Conservation (phyloP, 1,140 invertebrate species). For the Drosophila littoralis region DNA sequence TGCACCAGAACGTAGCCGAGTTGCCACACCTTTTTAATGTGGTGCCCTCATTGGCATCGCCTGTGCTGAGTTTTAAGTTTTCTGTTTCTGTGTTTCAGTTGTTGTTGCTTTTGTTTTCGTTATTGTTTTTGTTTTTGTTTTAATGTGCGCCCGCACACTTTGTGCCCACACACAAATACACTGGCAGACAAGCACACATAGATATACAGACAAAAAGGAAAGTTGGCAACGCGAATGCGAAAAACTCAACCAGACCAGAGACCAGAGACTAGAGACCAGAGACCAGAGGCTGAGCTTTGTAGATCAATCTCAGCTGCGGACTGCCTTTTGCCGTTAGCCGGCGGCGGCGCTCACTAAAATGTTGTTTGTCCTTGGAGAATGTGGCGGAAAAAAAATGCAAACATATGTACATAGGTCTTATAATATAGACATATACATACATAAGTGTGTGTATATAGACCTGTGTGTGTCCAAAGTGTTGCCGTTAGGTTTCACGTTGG, state of each 20-base stretch:
- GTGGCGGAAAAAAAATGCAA: constrained; percentile 55
- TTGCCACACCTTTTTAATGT: constrained; percentile 66
- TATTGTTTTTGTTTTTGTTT: constrained; percentile 57
- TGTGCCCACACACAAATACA: constrained; percentile 34
- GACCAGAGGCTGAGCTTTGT: constrained; percentile 51
- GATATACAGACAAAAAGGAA: constrained; percentile 45
- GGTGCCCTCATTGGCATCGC: constrained; percentile 48
- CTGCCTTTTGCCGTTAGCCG: constrained; percentile 68
- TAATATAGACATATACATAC: constrained; percentile 23
- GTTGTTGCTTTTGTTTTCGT: constrained; percentile 22
- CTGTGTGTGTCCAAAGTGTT: constrained; percentile 56
- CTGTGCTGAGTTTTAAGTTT: constrained; percentile 34
- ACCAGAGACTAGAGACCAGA: constrained; percentile 5
- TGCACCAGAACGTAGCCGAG: constrained; percentile 38
- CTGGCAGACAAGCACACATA: constrained; percentile 2
- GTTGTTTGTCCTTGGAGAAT: constrained; percentile 81
- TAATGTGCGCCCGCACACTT: constrained; percentile 71
- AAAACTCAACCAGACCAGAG: constrained; percentile 49
- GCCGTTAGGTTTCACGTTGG: constrained; percentile 72
- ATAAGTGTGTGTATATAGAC: constrained; percentile 31
- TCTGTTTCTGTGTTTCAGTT: constrained; percentile 14
- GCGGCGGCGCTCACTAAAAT: constrained; percentile 73
- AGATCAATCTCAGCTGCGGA: constrained; percentile 69
- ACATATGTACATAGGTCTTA: constrained; percentile 5
- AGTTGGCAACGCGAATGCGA: constrained; percentile 52